Conservation (phyloP, 2,888 invertebrate genomes). For the Ptychoptera albimana region DNA sequence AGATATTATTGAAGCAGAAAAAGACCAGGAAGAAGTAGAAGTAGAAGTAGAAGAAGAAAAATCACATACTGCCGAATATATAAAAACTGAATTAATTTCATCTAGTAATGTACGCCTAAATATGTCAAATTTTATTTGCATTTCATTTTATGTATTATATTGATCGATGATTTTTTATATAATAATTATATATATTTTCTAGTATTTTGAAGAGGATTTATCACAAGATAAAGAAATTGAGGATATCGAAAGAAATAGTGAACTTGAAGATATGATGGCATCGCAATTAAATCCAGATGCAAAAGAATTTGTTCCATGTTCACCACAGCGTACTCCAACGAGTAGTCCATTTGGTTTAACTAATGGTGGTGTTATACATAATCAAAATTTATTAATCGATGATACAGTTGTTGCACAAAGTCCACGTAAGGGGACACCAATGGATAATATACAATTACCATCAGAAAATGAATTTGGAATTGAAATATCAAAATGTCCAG, state of each 20-base stretch:
- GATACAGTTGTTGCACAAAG: slow-evolving; percentile 47
- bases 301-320: slow-evolving; percentile 64
- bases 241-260: slow-evolving; percentile 3
- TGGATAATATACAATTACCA: slow-evolving; percentile 25
- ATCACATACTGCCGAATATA: slow-evolving; percentile 7
- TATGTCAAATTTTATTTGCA: no score
- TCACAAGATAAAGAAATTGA: not conserved
- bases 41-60: slow-evolving; percentile 10
- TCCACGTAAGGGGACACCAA: slow-evolving; percentile 44
- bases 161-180: no score
- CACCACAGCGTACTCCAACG: slow-evolving; percentile 31
- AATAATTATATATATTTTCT: no score
- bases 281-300: slow-evolving; percentile 74
- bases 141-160: no score
- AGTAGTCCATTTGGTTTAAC: slow-evolving; percentile 3
- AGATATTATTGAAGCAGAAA: slow-evolving; percentile 10
- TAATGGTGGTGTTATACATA: slow-evolving; percentile 2
- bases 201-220: no score
- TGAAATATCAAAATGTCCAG: slow-evolving; percentile 26
- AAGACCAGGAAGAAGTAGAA: slow-evolving; percentile 14
- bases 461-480: slow-evolving; percentile 23
- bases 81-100: no score
- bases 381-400: slow-evolving; percentile 6
- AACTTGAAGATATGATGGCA: slow-evolving; percentile 39
- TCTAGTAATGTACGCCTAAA: no score